These are phyloP conservation scores for Teleopsis dalmanni DNA, from an alignment of 1,140 invertebrate genomes.

Conservation along the genomic window DNA sequence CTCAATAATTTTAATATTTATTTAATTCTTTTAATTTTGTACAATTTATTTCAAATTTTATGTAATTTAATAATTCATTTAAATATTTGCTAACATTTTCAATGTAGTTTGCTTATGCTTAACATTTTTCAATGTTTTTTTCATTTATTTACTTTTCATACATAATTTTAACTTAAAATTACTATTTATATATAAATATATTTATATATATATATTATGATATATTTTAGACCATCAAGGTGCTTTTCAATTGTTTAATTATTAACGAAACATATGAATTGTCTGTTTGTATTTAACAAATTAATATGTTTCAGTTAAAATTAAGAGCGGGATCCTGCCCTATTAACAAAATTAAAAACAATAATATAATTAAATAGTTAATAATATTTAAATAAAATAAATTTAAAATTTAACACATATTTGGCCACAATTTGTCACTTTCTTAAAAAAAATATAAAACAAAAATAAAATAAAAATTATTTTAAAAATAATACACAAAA, in stretches of 20 bases:
- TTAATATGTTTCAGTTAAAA: slow-evolving; percentile 8
- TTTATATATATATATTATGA: slow-evolving; percentile 7
- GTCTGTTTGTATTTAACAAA: slow-evolving; percentile 7
- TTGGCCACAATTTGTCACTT: neutral
- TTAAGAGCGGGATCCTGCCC: slow-evolving; percentile 17
- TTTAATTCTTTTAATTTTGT: neutral
- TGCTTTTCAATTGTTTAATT: slow-evolving; percentile 18
- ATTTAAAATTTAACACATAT: slow-evolving; percentile 12
- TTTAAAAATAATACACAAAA: too few species aligned
- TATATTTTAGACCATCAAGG: slow-evolving; percentile 43
- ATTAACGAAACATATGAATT: too few species aligned
- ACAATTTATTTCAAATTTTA: slow-evolving; percentile 6
- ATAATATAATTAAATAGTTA: slow-evolving; percentile 3
- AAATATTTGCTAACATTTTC: neutral
- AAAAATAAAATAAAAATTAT: slow-evolving; percentile 3
- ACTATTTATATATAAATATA: neutral
- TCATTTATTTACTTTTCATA: too few species aligned
- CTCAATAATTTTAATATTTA: neutral
- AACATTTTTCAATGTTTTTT: neutral
- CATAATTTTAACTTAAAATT: slow-evolving; percentile 2
- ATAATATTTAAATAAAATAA: slow-evolving; percentile 2
- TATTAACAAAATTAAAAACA: slow-evolving; percentile 13
- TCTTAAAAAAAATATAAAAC: slow-evolving; percentile 4
- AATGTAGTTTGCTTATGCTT: neutral
- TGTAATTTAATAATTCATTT: slow-evolving; percentile 4